Evolutionary conservation across 2,797 vertebrate genomes (phyloP).

Genomic region (Lutjanus argentimaculatus): DNA sequence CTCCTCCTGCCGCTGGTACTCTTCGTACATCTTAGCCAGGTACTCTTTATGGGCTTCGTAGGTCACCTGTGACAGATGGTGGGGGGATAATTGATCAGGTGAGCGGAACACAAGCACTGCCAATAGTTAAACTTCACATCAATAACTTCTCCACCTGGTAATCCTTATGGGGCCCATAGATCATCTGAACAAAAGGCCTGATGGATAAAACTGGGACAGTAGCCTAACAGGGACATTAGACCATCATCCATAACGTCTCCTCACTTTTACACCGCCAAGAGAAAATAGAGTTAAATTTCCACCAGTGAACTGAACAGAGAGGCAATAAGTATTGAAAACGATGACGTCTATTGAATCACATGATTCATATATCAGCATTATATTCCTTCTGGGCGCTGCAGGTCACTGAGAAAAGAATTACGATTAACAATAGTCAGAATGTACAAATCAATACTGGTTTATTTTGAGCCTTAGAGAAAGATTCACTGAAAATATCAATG

Average conservation of each 20-base stretch:
- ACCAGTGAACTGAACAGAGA: constrained; percentile 18
- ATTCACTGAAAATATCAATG: constrained; percentile 12
- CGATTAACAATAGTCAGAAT: not conserved
- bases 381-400: constrained; percentile 90
- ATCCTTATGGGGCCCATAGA: constrained; percentile 32
- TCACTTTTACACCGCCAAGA: not conserved
- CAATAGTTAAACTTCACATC: constrained; percentile 46
- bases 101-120: constrained; percentile 37
- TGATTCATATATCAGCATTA: constrained; percentile 89
- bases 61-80: constrained; percentile 89
- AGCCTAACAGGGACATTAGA: constrained; percentile 40
- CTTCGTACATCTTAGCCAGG: constrained; percentile 99
- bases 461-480: constrained; percentile 1
- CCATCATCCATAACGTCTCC: constrained; percentile 40
- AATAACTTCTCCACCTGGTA: constrained; percentile 32
- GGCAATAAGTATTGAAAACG: constrained; percentile 14
- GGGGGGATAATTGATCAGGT: constrained; percentile 26
- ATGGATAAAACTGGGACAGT: constrained; percentile 56
- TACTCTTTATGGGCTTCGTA: constrained; percentile 99
- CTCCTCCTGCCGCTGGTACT: constrained; percentile 99
- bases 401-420: constrained; percentile 70
- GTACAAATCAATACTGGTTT: constrained; percentile 11
- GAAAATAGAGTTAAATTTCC: constrained; percentile 19
- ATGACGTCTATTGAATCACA: not conserved
- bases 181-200: constrained; percentile 28